A percentile compares a stretch with the other conserved stretches of the same genome.
phyloP scores from a whole-genome alignment of 2,797 vertebrate genomes.

The Lycodopsis pacificus region DNA sequence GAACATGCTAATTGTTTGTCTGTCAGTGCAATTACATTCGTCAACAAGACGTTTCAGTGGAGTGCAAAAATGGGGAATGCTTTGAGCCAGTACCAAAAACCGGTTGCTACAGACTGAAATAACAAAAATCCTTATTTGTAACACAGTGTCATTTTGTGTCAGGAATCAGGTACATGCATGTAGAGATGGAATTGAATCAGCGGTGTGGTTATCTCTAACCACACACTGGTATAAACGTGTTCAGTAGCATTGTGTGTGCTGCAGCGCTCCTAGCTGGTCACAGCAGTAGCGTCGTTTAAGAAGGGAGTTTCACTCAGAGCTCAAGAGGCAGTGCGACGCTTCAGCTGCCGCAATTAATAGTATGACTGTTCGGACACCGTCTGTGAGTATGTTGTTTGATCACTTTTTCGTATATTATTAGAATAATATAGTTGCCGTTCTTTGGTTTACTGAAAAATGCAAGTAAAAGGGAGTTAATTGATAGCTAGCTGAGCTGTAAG shows the following conservation, averaged over 20 bases:
- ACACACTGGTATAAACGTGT: not conserved
- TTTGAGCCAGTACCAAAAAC: too few species aligned
- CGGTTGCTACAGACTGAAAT: too few species aligned
- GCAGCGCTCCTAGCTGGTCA: not conserved
- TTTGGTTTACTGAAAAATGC: not conserved
- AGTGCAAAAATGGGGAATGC: not conserved
- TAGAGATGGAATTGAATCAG: too few species aligned
- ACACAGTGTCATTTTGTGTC: too few species aligned
- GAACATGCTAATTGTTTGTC: too few species aligned
- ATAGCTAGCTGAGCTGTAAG: not conserved
- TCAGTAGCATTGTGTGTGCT: not conserved
- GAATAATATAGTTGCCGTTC: not conserved
- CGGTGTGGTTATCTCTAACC: too few species aligned
- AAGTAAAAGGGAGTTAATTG: not conserved
- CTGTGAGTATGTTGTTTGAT: not conserved
- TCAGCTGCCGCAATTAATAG: not conserved
- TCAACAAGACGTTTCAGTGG: too few species aligned
- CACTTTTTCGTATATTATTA: not conserved
- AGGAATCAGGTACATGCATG: too few species aligned
- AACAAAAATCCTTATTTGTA: too few species aligned
- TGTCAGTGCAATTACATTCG: too few species aligned
- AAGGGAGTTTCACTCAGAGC: not conserved
- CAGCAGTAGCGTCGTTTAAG: not conserved
- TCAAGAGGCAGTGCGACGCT: not conserved
- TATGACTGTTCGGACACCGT: not conserved